Evolutionary conservation across 2,888 invertebrate genomes (phyloP).

Genomic region (Arctia plantaginis): DNA sequence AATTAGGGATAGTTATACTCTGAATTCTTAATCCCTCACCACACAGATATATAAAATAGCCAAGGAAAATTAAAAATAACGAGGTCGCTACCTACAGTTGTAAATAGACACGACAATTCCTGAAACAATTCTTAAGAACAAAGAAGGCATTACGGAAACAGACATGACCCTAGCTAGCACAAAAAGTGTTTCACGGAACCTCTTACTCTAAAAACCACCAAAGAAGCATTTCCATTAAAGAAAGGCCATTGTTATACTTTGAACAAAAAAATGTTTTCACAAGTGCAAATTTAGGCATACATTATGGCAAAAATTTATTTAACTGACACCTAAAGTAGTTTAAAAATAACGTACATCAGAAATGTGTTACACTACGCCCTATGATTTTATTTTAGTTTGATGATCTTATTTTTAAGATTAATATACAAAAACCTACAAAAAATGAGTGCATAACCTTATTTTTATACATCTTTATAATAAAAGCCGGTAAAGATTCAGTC

Average conservation of each 20-base stretch:
- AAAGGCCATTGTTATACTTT: background rate
- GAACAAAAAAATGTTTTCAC: background rate
- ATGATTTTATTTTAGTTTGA: background rate
- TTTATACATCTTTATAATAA: too few relatives aligned
- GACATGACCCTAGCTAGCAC: background rate
- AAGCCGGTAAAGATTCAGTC: too few relatives aligned
- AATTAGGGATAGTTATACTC: too few relatives aligned
- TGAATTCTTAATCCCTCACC: too few relatives aligned
- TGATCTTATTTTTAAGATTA: background rate
- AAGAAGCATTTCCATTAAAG: slow-evolving; percentile 1
- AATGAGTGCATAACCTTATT: too few relatives aligned
- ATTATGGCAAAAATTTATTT: too few relatives aligned
- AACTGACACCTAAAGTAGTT: background rate
- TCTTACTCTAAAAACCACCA: background rate
- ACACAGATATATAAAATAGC: background rate
- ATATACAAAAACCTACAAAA: too few relatives aligned
- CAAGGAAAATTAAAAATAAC: background rate
- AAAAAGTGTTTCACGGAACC: background rate
- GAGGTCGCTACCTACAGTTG: background rate
- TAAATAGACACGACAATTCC: background rate
- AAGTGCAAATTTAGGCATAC: too few relatives aligned
- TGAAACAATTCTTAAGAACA: background rate
- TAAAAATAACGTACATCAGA: background rate
- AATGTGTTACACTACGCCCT: background rate
- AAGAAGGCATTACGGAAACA: background rate